These are phyloP conservation scores for Glyptemys insculpta DNA, from an alignment of 2,797 vertebrate genomes.

Conservation along the genomic window DNA sequence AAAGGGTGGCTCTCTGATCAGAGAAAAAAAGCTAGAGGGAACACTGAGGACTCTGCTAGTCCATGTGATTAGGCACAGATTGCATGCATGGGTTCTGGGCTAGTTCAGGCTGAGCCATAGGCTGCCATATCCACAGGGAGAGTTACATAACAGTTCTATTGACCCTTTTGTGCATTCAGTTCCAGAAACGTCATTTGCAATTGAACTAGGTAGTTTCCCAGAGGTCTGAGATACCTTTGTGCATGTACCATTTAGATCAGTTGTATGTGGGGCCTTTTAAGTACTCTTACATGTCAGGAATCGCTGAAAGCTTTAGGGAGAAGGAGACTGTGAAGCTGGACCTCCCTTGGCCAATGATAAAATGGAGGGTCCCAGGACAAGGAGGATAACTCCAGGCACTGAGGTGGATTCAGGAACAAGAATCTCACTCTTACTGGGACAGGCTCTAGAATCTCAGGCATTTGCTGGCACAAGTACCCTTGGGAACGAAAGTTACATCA, in stretches of 20 bases:
- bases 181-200: neutral
- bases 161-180: accelerated
- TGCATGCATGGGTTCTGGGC: neutral
- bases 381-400: neutral
- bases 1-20: neutral
- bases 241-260: neutral
- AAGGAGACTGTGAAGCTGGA: neutral
- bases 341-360: neutral
- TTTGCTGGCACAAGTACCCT: neutral
- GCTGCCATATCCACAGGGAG: neutral
- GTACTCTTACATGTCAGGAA: neutral
- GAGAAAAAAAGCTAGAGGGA: neutral
- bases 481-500: neutral
- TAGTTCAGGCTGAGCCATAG: neutral
- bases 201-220: neutral
- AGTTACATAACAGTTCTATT: neutral
- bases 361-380: neutral
- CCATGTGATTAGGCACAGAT: neutral
- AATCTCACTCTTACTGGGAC: neutral
- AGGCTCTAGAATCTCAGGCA: neutral
- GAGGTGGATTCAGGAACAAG: neutral
- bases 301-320: neutral
- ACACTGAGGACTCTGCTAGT: neutral
- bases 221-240: neutral
- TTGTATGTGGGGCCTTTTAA: neutral